Evolutionary conservation across 2,888 invertebrate species (phyloP), one percentile per base, ranked within the genome.

Genomic region (Ectropis crepuscularia): DNA sequence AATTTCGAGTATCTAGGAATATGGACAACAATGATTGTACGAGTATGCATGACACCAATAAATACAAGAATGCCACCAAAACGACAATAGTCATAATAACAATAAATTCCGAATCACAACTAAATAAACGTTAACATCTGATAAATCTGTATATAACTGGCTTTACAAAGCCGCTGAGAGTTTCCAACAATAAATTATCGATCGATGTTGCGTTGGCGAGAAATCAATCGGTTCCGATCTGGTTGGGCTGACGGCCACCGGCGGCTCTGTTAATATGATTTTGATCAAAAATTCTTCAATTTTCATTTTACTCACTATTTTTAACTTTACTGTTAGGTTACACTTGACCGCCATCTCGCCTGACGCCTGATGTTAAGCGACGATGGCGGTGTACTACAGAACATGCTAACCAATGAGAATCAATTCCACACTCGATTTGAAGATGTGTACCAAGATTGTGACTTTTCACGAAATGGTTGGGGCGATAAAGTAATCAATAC

Each of bases 211-310:
- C 67, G 57, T 68, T 61, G 71, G 66, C 61, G 53, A 49, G 58
- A 53, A 69, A 72, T 70, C 64, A 67, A 74, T 76, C 71, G 63
- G 72, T 74, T 71, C 68, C 74, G 70, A 71, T 74, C 72, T 69
- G 68, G 54, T 74, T 70, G 47, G 43, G 63, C 39, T 55, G 36
- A 28, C 36, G 57, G 39, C 58, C 54, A 49, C 42, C 5, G 5
- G 12, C 39, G 6, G 38, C 38, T 8, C 39, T 50, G 50, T 49
- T 16, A 11, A n/a, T 50, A 37, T 50, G 28, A 10, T 9, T 8
- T 12, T 48, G n/a, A 5, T 36, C n/a, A 37, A 49, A 2, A 10
- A 36, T 48, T 49, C 38, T 9, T 11, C 49, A 38, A 38, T 49
- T 11, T 41, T 49, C 38, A 38, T 38, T 38, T 49, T 38, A 8